These are phyloP conservation scores for Ctenodactylus gundi DNA, from an alignment of 2,113 vertebrate species.

Conservation along the genomic window DNA sequence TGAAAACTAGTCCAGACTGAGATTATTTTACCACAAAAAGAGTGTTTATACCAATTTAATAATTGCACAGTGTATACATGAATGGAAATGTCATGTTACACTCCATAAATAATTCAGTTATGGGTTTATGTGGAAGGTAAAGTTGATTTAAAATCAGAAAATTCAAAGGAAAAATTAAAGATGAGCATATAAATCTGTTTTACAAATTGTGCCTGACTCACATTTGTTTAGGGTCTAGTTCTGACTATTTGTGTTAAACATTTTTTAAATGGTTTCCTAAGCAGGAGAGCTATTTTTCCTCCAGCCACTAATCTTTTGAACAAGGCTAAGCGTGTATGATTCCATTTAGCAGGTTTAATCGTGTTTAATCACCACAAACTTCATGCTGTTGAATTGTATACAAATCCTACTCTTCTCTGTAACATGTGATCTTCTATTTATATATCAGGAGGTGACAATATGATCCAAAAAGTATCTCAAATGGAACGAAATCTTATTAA, in stretches of 20 bases:
- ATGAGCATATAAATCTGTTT: background rate
- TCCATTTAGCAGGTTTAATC: background rate
- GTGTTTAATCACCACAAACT: background rate
- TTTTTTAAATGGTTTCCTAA: background rate
- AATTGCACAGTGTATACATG: fast-evolving
- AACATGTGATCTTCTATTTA: background rate
- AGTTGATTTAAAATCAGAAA: background rate
- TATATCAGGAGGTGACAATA: background rate
- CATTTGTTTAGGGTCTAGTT: background rate
- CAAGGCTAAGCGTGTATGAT: background rate
- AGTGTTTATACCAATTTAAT: background rate
- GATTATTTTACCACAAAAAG: background rate
- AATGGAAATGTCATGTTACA: background rate
- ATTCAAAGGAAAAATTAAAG: background rate
- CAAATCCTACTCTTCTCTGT: background rate
- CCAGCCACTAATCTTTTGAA: background rate
- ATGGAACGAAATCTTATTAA: no score
- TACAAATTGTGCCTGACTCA: background rate
- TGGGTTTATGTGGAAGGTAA: background rate
- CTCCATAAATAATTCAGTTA: background rate
- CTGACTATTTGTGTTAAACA: background rate
- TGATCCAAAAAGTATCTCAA: background rate
- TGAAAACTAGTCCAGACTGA: background rate
- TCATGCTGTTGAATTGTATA: background rate
- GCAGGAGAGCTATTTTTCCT: background rate